Percentiles rank a stretch among this genome's conserved stretches.
phyloP scores from a whole-genome alignment of 2,797 vertebrate species.

The Microctenopoma stevenorrisi region DNA sequence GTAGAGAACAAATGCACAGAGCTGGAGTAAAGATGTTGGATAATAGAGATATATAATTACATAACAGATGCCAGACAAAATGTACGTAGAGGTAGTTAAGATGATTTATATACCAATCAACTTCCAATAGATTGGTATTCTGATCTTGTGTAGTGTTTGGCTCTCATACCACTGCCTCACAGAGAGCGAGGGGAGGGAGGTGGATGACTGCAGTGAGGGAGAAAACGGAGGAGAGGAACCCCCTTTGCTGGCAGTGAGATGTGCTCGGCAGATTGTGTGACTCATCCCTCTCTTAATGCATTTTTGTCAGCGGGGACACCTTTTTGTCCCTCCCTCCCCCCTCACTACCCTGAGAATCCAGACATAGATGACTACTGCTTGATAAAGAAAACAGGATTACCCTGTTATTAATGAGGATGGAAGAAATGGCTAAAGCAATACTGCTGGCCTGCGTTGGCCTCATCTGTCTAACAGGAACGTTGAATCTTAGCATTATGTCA shows the following conservation, averaged over 20 bases:
- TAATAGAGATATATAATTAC: background rate
- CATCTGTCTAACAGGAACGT: constrained; percentile 34
- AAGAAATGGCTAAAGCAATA: constrained; percentile 1
- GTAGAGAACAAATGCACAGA: background rate
- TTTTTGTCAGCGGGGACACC: constrained; percentile 71
- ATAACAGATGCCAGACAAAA: constrained; percentile 8
- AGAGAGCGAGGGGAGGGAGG: constrained; percentile 13
- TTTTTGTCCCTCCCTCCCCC: constrained; percentile 35
- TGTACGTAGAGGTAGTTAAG: constrained; percentile 5
- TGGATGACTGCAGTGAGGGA: constrained; percentile 50
- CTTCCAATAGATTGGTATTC: constrained; percentile 48
- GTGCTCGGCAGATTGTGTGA: constrained; percentile 65
- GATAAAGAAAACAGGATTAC: constrained; percentile 47
- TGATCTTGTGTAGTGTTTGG: constrained; percentile 37
- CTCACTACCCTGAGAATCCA: constrained; percentile 25
- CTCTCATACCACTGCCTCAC: constrained; percentile 39
- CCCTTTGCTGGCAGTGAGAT: constrained; percentile 71
- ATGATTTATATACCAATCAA: constrained; percentile 43
- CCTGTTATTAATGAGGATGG: constrained; percentile 14
- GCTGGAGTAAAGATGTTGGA: background rate
- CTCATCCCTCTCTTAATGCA: constrained; percentile 69
- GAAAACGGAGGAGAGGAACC: constrained; percentile 70
- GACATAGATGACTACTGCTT: constrained; percentile 41
- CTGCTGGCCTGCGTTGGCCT: constrained; percentile 30
- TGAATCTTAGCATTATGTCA: constrained; percentile 43